phyloP scores from a whole-genome alignment of 2,888 invertebrate species.

The Pedicia rivosa region DNA sequence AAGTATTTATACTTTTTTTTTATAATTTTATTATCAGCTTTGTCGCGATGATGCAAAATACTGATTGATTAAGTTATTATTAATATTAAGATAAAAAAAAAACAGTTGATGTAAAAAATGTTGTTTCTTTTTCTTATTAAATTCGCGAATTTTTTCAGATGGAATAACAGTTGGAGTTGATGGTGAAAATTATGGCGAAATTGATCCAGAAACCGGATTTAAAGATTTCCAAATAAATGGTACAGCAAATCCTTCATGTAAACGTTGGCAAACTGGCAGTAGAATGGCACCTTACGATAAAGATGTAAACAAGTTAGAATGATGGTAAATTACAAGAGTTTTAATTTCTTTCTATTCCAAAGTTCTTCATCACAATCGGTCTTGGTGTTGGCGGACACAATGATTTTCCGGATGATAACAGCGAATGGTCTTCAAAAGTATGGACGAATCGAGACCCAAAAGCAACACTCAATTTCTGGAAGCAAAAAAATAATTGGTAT shows the following conservation, averaged over 20 bases:
- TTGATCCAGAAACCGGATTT: constrained; percentile 1
- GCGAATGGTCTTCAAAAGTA: too few species aligned
- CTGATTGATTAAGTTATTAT: too few species aligned
- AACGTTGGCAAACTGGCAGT: constrained; percentile 40
- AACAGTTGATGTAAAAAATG: too few species aligned
- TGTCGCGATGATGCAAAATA: too few species aligned
- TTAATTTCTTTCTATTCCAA: constrained; percentile 11
- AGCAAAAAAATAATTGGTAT: not conserved
- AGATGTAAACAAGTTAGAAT: constrained; percentile 32
- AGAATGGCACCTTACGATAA: constrained; percentile 59
- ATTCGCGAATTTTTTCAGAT: not conserved
- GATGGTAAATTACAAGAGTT: constrained; percentile 7
- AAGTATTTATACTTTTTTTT: too few species aligned
- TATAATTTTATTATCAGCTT: too few species aligned
- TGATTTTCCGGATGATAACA: not conserved
- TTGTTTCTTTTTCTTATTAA: constrained; percentile 29
- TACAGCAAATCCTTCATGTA: constrained; percentile 20
- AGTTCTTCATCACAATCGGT: constrained; percentile 66
- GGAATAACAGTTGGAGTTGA: not conserved
- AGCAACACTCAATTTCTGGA: not conserved
- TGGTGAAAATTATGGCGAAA: not conserved
- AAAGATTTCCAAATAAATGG: not conserved
- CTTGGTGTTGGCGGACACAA: constrained; percentile 58
- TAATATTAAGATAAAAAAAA: too few species aligned
- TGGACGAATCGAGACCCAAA: not conserved